Evolutionary conservation across 2,113 vertebrate genomes (phyloP), one percentile per base, ranked within the genome.

Genomic region (Epinephelus lanceolatus): DNA sequence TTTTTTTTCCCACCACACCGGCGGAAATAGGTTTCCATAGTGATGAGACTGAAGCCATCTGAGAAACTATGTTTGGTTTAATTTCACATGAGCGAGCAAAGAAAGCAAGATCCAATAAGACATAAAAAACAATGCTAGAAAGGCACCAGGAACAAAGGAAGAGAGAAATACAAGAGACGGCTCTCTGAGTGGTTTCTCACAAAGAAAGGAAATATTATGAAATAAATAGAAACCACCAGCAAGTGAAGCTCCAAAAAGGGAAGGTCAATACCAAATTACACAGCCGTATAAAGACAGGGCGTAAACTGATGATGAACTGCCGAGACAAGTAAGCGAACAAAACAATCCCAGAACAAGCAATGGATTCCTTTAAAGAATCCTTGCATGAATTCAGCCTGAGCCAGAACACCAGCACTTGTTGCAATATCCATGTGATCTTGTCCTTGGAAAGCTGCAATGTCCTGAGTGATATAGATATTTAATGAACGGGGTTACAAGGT

Each of bases 401-500:
- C 37, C 33, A 56, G 37, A 56, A 18, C 4, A 67, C 27, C 37
- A 23, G 13, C n/a, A 25, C 19, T 14, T 42, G 7, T 47, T 40
- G 12, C 10, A 68, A 55, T 74, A 63, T 71, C 73, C n/a, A 23
- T 68, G 17, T 71, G 23, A 79, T 78, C 37, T 42, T 37, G 52
- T 81, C 80, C 42, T 51, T 85, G 67, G 45, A 42, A 21, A 13
- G 17, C 76, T 53, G 33, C 45, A 6, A 1, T 61, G 57, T 63
- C 79, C 49, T 82, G 42, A 18, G 33, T 70, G 21, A 30, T 80
- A 76, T 68, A 66, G 79, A 85, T 70, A 65, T 84, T 84, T 87
- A 85, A 88, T 88, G 84, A 87, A 63, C 65, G n/a, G 69, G 79
- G 75, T 86, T 83, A 60, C 40, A 53, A 75, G 84, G 56, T 63